A percentile compares a stretch with the other conserved stretches of the same genome.
Conservation (phyloP, 2,113 vertebrate genomes). For the Diglossa brunneiventris region DNA sequence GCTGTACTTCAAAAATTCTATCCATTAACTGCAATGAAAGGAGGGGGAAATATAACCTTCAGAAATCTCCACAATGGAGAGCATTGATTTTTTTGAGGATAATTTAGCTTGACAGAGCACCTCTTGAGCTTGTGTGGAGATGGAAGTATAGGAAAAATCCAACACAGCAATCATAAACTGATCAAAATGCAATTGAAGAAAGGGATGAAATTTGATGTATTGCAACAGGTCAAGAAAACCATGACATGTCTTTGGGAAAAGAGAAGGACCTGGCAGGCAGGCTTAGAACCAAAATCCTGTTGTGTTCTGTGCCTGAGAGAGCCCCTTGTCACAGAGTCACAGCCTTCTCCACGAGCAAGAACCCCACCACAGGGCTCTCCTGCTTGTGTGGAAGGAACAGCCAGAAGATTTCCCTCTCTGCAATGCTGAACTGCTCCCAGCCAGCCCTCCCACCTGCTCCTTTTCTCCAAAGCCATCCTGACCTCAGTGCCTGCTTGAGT, state of each 20-base stretch:
- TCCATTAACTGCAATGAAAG: not conserved
- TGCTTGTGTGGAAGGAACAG: not conserved
- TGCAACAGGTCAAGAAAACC: not conserved
- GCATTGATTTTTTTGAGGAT: not conserved
- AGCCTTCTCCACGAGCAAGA: not conserved
- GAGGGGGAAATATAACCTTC: not conserved
- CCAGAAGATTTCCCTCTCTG: not conserved
- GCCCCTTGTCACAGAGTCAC: not conserved
- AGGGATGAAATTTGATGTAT: not conserved
- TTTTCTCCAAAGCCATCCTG: not conserved
- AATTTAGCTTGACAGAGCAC: not conserved
- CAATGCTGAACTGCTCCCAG: not conserved
- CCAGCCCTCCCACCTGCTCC: not conserved
- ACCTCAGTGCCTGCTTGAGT: accelerated
- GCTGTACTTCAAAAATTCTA: not conserved
- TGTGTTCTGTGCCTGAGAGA: not conserved
- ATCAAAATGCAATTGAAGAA: not conserved
- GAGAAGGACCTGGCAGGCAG: not conserved
- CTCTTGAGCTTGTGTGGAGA: not conserved
- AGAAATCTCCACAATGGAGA: not conserved
- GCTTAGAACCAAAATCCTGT: not conserved
- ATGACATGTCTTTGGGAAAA: not conserved
- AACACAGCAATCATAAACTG: not conserved
- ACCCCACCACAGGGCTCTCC: not conserved
- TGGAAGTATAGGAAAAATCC: not conserved